A percentile compares a stretch with the other conserved stretches of the same genome.
phyloP scores from a whole-genome alignment of 1,140 invertebrate genomes.

The Adelges cooleyi region DNA sequence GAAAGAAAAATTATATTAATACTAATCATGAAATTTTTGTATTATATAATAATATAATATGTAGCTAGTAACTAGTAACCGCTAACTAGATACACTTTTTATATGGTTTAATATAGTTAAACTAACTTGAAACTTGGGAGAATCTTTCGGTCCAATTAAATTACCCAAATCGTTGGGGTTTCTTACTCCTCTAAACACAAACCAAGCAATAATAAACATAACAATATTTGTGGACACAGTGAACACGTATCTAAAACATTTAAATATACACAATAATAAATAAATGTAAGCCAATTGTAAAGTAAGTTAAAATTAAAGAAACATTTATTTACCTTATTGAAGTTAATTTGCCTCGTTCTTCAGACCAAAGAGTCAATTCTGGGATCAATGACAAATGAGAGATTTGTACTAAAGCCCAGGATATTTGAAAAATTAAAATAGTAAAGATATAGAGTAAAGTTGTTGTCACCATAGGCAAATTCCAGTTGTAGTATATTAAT shows the following conservation, averaged over 20 bases:
- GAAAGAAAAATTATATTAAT: no score
- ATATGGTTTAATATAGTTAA: constrained; percentile 45
- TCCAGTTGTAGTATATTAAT: constrained; percentile 63
- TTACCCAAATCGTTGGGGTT: constrained; percentile 36
- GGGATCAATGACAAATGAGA: constrained; percentile 83
- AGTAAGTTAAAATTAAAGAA: background rate
- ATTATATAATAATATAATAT: no score
- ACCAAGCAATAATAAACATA: constrained; percentile 66
- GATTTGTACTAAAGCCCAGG: constrained; percentile 83
- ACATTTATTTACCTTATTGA: constrained; percentile 52
- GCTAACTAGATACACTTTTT: no score
- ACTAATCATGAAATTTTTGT: no score
- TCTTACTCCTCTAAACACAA: constrained; percentile 48
- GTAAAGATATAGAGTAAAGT: constrained; percentile 61
- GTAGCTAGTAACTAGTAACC: no score
- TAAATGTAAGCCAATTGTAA: background rate
- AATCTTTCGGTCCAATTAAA: constrained; percentile 54
- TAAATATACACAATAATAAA: constrained; percentile 29
- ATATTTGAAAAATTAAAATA: constrained; percentile 76
- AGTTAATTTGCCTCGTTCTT: constrained; percentile 63
- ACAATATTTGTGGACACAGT: constrained; percentile 65
- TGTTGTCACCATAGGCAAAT: constrained; percentile 44
- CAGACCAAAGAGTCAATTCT: constrained; percentile 52
- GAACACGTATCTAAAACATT: constrained; percentile 59
- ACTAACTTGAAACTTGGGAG: constrained; percentile 61